A percentile compares a stretch with the other conserved stretches of the same genome.
Conservation (phyloP, 2,888 invertebrate species). For the Boloria selene region DNA sequence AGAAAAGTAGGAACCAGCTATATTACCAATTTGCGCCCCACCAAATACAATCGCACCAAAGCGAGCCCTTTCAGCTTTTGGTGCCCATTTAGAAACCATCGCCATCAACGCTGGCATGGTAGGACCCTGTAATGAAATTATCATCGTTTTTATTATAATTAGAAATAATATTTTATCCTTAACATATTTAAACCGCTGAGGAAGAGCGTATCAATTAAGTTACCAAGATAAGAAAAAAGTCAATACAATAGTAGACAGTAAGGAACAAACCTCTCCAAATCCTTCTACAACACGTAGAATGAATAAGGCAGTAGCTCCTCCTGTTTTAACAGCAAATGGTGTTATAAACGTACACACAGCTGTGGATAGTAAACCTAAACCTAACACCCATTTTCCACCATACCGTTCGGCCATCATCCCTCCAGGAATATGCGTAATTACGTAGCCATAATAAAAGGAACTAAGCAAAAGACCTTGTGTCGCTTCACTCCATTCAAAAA, state of each 20-base stretch:
- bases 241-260: constrained; percentile 1
- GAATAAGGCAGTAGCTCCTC: constrained; percentile 81
- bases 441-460: constrained; percentile 93
- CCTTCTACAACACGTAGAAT: constrained; percentile 79
- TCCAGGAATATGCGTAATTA: constrained; percentile 91
- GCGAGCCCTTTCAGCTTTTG: constrained; percentile 79
- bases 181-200: too few relatives aligned
- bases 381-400: constrained; percentile 93
- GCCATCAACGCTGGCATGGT: constrained; percentile 85
- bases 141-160: too few relatives aligned
- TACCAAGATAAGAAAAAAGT: too few relatives aligned
- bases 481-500: constrained; percentile 86
- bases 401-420: constrained; percentile 90
- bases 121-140: constrained; percentile 69
- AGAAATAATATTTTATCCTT: too few relatives aligned
- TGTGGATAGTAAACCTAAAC: constrained; percentile 90
- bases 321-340: constrained; percentile 85
- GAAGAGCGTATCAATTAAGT: too few relatives aligned
- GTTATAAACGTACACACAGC: constrained; percentile 91
- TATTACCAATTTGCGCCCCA: constrained; percentile 82
- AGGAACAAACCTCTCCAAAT: constrained; percentile 84
- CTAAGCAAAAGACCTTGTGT: constrained; percentile 90
- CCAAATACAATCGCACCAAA: constrained; percentile 84
- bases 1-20: constrained; percentile 77
- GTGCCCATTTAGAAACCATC: constrained; percentile 84